A percentile compares a stretch with the other conserved stretches of the same genome.
Evolutionary conservation across 2,797 vertebrate species (phyloP).

Genomic region (Onychomys leucogaster): DNA sequence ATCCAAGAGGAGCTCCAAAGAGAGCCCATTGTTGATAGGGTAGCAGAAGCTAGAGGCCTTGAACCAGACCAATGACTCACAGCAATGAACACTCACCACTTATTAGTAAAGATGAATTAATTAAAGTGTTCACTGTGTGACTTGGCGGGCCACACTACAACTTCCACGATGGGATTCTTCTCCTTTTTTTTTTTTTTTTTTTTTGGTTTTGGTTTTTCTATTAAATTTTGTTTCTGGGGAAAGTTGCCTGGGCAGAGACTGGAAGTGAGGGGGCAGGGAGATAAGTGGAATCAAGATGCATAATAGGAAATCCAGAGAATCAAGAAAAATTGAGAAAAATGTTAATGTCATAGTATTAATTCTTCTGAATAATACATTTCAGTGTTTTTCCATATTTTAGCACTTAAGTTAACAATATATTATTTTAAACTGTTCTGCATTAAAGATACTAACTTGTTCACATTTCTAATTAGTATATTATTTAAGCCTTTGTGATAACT

Average conservation of each 20-base stretch:
- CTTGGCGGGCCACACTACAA: fast-evolving
- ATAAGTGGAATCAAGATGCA: background rate
- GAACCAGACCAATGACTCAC: background rate
- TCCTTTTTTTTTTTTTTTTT: background rate
- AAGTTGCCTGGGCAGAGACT: background rate
- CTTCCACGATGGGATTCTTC: background rate
- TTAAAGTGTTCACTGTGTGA: background rate
- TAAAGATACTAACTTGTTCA: background rate
- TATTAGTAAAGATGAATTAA: background rate
- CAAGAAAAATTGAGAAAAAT: background rate
- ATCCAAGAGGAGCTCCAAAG: background rate
- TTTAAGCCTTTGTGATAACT: background rate
- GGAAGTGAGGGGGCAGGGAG: background rate
- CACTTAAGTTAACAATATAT: background rate
- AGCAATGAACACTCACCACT: background rate
- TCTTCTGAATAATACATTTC: background rate
- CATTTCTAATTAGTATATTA: background rate
- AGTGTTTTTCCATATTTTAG: background rate
- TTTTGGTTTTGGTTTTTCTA: background rate
- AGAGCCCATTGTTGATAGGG: background rate
- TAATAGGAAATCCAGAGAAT: background rate
- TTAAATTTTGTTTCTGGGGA: background rate
- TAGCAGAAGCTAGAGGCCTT: background rate
- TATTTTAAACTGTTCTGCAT: background rate
- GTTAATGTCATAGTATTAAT: background rate